Evolutionary conservation across 1,140 invertebrate species (phyloP).

Genomic region (Ostrea edulis): DNA sequence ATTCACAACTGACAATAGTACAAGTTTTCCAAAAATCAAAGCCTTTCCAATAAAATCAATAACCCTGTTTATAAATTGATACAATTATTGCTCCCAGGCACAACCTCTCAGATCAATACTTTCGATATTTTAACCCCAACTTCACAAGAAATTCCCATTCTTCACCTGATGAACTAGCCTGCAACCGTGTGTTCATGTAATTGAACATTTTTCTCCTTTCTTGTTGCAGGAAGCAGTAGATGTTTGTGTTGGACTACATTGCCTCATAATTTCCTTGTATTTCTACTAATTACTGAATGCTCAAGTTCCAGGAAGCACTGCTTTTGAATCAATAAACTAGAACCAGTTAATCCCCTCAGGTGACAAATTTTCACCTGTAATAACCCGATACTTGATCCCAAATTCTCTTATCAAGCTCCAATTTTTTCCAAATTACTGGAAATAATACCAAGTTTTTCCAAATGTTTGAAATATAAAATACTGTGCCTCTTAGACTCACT

Average conservation of each 20-base stretch:
- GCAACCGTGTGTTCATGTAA: conserved; percentile 14
- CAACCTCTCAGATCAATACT: conserved; percentile 1
- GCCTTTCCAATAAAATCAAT: conserved; percentile 35
- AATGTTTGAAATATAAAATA: background rate
- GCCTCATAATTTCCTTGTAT: conserved; percentile 21
- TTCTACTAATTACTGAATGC: conserved; percentile 12
- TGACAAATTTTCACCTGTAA: conserved; percentile 31
- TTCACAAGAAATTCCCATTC: conserved; percentile 1
- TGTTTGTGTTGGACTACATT: conserved; percentile 4
- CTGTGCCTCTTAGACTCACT: background rate
- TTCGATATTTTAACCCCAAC: background rate
- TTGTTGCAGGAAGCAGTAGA: conserved; percentile 23
- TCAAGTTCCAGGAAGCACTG: background rate
- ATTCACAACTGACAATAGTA: background rate
- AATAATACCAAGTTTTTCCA: background rate
- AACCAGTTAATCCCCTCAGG: background rate
- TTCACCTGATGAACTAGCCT: background rate
- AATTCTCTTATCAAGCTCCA: conserved; percentile 14
- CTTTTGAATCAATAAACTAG: conserved; percentile 17
- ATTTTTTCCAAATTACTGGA: conserved; percentile 18
- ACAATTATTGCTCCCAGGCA: background rate
- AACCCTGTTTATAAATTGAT: conserved; percentile 15
- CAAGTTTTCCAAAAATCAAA: background rate
- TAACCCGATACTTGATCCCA: background rate
- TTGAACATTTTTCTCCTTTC: background rate